Evolutionary conservation across 1,140 invertebrate genomes (phyloP), one percentile per base, ranked within the genome.

Genomic region (Atta cephalotes): DNA sequence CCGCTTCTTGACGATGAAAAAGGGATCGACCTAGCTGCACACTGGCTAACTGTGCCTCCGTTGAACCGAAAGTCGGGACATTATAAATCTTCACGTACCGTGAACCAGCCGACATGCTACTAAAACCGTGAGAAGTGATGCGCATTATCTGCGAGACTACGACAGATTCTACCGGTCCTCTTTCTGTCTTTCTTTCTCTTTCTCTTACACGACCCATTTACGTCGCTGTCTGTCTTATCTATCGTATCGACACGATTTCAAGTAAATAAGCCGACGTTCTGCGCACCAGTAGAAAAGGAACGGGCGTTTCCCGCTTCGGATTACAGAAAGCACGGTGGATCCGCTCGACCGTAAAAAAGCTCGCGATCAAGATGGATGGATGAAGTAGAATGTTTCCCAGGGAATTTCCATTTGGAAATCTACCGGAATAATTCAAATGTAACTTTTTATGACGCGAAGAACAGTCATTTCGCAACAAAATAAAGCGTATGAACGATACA

Each of bases 351-450:
- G 70, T 84, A 84, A 84, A 62, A 84, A 84, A 84, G 80, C 80
- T 76, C 70, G 80, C 80, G 80, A 84, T 84, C 80, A 84, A 84
- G 80, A 84, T 76, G 80, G 56, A 84, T 84, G 80, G 80, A 84
- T 84, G 80, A 76, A 84, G 80, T 76, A 60, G 70, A 74, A 84
- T 84, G 80, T 84, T 84, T 84, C 60, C 70, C 80, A 31, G 25
- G 14, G 70, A 84, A 39, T 84, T 84, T 63, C 39, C 80, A 84
- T 76, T 74, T 74, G 56, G 80, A 84, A 84, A 74, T 84, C 70
- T 76, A 84, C 3, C 25, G 80, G 80, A 84, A 84, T 84, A 84
- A 84, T 84, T 74, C 56, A 49, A 72, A 82, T 25, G 80, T 82
- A 74, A 74, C 80, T 84, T 76, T 70, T 84, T 84, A 84, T 76